phyloP scores from a whole-genome alignment of 2,113 vertebrate genomes.

The Crypturellus undulatus region DNA sequence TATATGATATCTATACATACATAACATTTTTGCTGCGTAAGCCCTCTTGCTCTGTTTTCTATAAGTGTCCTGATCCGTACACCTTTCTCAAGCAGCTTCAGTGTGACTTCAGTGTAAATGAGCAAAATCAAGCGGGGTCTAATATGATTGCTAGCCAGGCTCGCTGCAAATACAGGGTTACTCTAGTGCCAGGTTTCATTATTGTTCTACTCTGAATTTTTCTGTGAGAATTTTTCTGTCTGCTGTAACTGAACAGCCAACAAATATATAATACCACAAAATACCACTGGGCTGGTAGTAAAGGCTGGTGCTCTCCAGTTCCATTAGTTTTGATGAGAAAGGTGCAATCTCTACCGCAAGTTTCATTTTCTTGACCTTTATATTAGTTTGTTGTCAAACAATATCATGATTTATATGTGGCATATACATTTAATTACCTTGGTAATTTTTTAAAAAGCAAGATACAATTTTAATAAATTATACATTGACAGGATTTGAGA shows the following conservation, averaged over 20 bases:
- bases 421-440: background rate
- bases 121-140: background rate
- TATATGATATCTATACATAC: background rate
- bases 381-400: background rate
- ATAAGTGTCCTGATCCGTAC: accelerated
- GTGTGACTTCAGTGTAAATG: background rate
- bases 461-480: background rate
- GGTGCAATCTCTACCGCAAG: background rate
- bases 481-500: background rate
- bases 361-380: background rate
- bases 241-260: background rate
- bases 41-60: accelerated
- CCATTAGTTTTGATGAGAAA: background rate
- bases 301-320: background rate
- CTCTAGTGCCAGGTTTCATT: background rate
- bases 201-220: background rate
- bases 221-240: background rate
- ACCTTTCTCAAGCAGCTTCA: accelerated
- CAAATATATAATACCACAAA: background rate
- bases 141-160: background rate
- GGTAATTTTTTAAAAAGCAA: background rate
- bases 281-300: background rate
- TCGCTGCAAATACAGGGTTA: background rate
- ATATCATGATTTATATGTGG: background rate
- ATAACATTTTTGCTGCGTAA: background rate